Base-by-base conservation (phyloP, 2,888 invertebrate genomes). In the Heliconius aoede region DNA sequence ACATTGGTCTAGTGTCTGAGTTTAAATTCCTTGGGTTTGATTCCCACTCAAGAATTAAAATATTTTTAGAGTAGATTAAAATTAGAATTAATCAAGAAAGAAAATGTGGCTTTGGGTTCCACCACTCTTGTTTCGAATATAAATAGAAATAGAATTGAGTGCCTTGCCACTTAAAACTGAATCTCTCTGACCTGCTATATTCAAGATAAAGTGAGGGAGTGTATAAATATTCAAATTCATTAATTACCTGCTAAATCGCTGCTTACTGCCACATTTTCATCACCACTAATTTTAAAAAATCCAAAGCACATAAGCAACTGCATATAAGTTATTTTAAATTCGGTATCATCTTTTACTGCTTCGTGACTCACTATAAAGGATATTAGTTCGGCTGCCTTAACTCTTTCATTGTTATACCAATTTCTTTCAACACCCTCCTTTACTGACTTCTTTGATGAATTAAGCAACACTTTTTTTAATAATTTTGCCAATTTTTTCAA, bases 321-420 rank as follows among this genome's bases (percentile, higher is more conserved):
- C 86, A 97, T 92, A 83, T 96, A 95, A 62, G 95, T 95, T 7
- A 95, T 87, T 84, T 96, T 96, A 95, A 97, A 97, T 58, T 95
- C 95, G 62, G 94, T 91, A 76, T 96, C 95, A 79, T 91, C 89
- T 80, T 93, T 91, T 8, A 95, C 89, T 76, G 92, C 88, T 75
- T 95, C 92, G 83, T 95, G 95, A 79, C 91, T 94, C 24, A 96
- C 90, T 80, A 96, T 86, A 84, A 94, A 95, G 1, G 92, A 93
- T 61, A 92, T 77, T 68, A 91, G 84, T 80, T 92, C 94, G n/a
- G 96, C 96, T 21, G 96, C 96, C 85, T 96, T 96, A 73, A 95
- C 91, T 83, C 96, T 95, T 85, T 97, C 97, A 74, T 95, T 95
- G 85, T 96, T 96, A 77, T 95, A 95, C 96, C 97, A 97, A 79